These are phyloP conservation scores for Globodera ellingtonae DNA, from an alignment of 1,140 invertebrate genomes.

Conservation along the genomic window DNA sequence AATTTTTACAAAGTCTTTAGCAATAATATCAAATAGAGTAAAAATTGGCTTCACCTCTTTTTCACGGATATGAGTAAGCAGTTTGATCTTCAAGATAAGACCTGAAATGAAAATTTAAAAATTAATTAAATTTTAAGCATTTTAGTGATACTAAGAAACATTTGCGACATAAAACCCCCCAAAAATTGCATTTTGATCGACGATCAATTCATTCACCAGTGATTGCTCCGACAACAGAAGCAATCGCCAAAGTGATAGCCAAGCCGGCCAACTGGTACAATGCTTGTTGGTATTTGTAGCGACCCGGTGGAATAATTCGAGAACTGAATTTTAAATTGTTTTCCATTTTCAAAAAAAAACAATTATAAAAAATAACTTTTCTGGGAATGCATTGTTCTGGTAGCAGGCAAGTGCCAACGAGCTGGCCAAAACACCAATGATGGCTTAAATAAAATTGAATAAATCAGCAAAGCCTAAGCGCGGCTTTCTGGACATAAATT, in stretches of 20 bases:
- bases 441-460: slow-evolving; percentile 37
- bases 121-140: too few species aligned
- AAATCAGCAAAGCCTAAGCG: neutral
- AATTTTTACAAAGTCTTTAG: too few species aligned
- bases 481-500: neutral
- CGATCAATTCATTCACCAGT: slow-evolving; percentile 30
- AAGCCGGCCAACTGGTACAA: slow-evolving; percentile 54
- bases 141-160: too few species aligned
- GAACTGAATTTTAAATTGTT: slow-evolving; percentile 6
- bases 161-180: too few species aligned
- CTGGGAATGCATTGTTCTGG: slow-evolving; percentile 30
- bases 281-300: slow-evolving; percentile 44
- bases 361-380: slow-evolving; percentile 31
- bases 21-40: neutral
- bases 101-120: slow-evolving; percentile 41
- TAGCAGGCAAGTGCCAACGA: slow-evolving; percentile 32
- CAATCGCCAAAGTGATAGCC: slow-evolving; percentile 45
- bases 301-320: slow-evolving; percentile 35
- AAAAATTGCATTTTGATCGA: too few species aligned
- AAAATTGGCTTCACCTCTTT: slow-evolving; percentile 31
- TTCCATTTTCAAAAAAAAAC: neutral
- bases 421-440: slow-evolving; percentile 66
- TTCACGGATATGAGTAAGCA: slow-evolving; percentile 60
- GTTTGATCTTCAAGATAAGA: slow-evolving; percentile 53
- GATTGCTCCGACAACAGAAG: slow-evolving; percentile 62